Evolutionary conservation across 2,797 vertebrate species (phyloP).

Genomic region (Mus spretus): DNA sequence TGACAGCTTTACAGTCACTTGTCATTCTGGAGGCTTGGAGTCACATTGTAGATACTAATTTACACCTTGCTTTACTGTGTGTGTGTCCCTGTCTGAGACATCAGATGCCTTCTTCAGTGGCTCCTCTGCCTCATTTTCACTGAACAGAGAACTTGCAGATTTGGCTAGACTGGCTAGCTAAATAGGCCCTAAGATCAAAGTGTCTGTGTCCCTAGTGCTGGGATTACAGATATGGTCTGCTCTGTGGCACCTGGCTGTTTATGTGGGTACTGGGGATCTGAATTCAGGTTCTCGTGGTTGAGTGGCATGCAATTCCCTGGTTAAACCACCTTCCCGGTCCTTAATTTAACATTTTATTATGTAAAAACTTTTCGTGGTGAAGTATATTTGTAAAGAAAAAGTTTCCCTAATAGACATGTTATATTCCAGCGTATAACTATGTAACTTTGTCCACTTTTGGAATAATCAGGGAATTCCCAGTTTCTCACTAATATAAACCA

Average conservation of each 20-base stretch:
- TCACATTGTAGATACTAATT: not conserved
- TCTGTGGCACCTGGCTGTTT: not conserved
- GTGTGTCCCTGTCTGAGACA: not conserved
- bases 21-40: not conserved
- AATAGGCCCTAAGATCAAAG: not conserved
- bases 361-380: not conserved
- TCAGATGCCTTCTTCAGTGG: not conserved
- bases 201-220: not conserved
- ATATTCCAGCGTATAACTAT: not conserved
- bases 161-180: not conserved
- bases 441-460: not conserved
- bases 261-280: not conserved
- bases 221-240: not conserved
- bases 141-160: not conserved
- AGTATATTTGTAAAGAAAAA: not conserved
- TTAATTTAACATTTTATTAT: constrained; percentile 7
- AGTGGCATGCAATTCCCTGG: not conserved
- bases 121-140: not conserved
- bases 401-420: not conserved
- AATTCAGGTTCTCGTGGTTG: not conserved
- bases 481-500: not conserved
- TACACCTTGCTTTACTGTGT: not conserved
- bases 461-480: not conserved
- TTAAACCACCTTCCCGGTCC: not conserved
- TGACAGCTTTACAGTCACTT: not conserved